Evolutionary conservation across 2,888 invertebrate species (phyloP).

Genomic region (Galeopsomyia nigrocyanea): DNA sequence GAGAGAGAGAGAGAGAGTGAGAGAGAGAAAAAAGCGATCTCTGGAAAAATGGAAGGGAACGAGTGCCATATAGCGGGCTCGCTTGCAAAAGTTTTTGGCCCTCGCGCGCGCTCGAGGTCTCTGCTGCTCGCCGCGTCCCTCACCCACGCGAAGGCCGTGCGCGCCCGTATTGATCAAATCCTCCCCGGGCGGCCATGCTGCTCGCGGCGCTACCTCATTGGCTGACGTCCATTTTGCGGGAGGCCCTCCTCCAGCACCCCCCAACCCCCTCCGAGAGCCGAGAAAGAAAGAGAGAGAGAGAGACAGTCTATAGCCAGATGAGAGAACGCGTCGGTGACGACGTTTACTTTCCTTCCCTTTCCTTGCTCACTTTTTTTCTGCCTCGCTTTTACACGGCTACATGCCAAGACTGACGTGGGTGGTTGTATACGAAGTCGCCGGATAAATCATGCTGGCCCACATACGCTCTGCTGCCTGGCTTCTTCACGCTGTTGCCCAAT

Average conservation of each 20-base stretch:
- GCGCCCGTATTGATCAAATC: constrained; percentile 67
- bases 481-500: constrained; percentile 15
- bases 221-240: constrained; percentile 61
- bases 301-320: no score
- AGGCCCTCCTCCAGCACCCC: constrained; percentile 24
- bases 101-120: not conserved
- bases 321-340: not conserved
- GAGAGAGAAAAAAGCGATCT: no score
- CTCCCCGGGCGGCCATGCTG: constrained; percentile 56
- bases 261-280: no score
- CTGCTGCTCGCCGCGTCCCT: constrained; percentile 48
- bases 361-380: no score
- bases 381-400: no score
- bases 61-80: no score
- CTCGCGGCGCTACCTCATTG: no score
- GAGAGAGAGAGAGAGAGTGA: not conserved
- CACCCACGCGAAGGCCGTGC: constrained; percentile 56
- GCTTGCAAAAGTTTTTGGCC: not conserved
- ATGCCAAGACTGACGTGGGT: no score
- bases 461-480: constrained; percentile 7
- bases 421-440: not conserved
- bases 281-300: no score
- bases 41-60: no score
- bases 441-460: constrained; percentile 43
- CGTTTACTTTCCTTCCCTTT: constrained; percentile 15